Evolutionary conservation across 2,888 invertebrate genomes (phyloP).

Genomic region (Calliopum simillimum): DNA sequence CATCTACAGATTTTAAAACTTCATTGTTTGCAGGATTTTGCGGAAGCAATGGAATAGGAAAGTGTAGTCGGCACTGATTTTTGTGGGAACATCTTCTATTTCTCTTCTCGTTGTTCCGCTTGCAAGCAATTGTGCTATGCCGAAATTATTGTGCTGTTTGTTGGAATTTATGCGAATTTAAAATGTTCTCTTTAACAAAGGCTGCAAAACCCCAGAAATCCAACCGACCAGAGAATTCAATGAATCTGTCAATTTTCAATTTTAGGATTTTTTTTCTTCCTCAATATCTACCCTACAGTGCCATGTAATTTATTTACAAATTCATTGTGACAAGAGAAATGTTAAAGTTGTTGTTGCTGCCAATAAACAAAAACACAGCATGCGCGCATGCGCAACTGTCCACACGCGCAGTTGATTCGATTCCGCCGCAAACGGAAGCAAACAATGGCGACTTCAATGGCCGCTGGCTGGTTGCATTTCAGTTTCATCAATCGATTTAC

Average conservation of each 20-base stretch:
- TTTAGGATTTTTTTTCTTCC: not conserved
- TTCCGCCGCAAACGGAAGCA: not conserved
- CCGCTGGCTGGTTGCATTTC: not conserved
- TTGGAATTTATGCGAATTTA: slow-evolving; percentile 19
- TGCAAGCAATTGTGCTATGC: slow-evolving; percentile 11
- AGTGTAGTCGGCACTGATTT: too few relatives aligned
- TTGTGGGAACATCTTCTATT: not conserved
- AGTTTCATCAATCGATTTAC: not conserved
- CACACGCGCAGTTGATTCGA: slow-evolving; percentile 29
- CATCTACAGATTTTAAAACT: not conserved
- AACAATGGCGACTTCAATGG: not conserved
- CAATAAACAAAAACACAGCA: slow-evolving; percentile 32
- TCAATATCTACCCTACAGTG: not conserved
- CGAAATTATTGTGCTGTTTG: slow-evolving; percentile 1
- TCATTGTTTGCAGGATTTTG: slow-evolving; percentile 18
- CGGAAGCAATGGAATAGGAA: not conserved
- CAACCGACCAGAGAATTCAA: not conserved
- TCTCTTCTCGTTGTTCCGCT: not conserved
- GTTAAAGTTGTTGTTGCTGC: not conserved
- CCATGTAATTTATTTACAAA: slow-evolving; percentile 28
- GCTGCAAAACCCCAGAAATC: not conserved
- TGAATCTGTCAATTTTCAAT: not conserved
- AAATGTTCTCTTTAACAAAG: not conserved
- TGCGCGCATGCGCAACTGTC: slow-evolving; percentile 36
- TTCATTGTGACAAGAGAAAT: slow-evolving; percentile 32